Percentiles rank a stretch among this genome's conserved stretches.
Conservation (phyloP, 2,888 invertebrate genomes). For the Cephus runcator region DNA sequence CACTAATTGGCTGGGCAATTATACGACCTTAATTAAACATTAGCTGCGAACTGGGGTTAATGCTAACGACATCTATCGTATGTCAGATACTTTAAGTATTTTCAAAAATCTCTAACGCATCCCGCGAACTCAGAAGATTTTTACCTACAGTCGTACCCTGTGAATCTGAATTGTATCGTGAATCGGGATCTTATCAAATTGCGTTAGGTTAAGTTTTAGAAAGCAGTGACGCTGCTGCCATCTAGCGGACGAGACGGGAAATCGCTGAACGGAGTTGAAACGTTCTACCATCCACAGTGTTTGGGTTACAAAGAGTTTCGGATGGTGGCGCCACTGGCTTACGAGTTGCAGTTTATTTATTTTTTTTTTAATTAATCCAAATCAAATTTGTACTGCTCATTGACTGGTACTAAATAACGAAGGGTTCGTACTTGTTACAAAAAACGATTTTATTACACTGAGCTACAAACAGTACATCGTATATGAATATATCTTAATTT, state of each 20-base stretch:
- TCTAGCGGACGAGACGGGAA: no score
- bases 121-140: no score
- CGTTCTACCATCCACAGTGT: neutral
- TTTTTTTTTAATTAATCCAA: no score
- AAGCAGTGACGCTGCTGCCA: no score
- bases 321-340: neutral
- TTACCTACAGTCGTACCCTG: no score
- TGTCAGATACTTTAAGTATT: no score
- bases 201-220: no score
- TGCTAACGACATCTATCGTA: no score
- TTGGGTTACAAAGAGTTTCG: neutral
- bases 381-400: neutral
- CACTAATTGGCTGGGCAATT: constrained; percentile 60
- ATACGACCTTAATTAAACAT: constrained; percentile 62
- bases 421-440: constrained; percentile 22
- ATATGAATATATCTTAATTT: constrained; percentile 32
- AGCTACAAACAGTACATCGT: constrained; percentile 48
- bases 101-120: no score
- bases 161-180: no score
- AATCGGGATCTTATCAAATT: no score
- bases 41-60: constrained; percentile 28
- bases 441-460: constrained; percentile 55
- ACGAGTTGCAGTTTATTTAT: neutral
- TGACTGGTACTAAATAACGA: neutral
- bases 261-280: no score